Evolutionary conservation across 2,888 invertebrate species (phyloP).

Genomic region (Polietes domitor): DNA sequence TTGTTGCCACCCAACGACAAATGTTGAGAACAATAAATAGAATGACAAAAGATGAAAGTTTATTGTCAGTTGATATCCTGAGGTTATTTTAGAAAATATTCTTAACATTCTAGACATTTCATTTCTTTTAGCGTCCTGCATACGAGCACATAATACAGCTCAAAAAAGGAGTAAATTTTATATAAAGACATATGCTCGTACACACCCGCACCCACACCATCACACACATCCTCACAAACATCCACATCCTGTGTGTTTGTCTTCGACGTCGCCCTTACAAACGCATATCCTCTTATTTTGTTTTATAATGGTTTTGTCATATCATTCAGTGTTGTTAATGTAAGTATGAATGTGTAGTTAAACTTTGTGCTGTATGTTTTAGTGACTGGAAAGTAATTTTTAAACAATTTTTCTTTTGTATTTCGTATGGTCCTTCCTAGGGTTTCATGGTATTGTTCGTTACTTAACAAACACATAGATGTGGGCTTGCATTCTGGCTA

Average conservation of each 20-base stretch:
- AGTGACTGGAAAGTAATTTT: constrained; percentile 62
- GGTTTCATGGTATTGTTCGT: constrained; percentile 50
- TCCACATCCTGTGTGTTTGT: constrained; percentile 39
- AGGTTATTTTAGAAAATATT: constrained; percentile 67
- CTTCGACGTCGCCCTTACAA: constrained; percentile 9
- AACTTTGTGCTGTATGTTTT: constrained; percentile 39
- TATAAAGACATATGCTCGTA: constrained; percentile 21
- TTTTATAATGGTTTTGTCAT: constrained; percentile 65
- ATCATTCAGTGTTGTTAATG: constrained; percentile 61
- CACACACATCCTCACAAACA: not conserved
- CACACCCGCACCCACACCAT: not conserved
- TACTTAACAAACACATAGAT: constrained; percentile 3
- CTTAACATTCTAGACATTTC: constrained; percentile 64
- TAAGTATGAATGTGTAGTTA: constrained; percentile 6
- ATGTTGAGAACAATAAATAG: constrained; percentile 68
- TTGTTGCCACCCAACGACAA: constrained; percentile 41
- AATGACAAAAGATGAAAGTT: constrained; percentile 70
- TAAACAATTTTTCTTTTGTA: constrained; percentile 48
- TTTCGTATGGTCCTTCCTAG: constrained; percentile 53
- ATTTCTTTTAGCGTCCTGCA: constrained; percentile 48
- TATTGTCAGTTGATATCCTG: constrained; percentile 70
- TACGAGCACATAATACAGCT: not conserved
- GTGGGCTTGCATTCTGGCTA: not conserved
- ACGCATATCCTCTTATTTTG: constrained; percentile 45
- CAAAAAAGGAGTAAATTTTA: constrained; percentile 38